Base-by-base conservation (phyloP, 2,113 vertebrate species). In the Misgurnus anguillicaudatus region DNA sequence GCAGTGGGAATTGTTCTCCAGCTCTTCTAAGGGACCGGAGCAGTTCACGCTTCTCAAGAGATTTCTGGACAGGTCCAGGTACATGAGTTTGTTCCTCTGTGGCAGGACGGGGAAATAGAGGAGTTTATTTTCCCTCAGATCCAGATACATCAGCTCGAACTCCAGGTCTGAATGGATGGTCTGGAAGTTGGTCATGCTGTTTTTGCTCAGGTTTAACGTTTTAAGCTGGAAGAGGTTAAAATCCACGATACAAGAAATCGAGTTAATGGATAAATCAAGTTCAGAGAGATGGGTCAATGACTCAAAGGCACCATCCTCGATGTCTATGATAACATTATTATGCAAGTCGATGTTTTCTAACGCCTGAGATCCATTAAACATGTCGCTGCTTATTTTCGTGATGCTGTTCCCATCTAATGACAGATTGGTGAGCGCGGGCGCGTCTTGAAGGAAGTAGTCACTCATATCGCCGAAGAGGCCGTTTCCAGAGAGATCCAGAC, bases 291-390 rank as follows among this genome's bases (percentile, higher is more conserved):
- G 80, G 21, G 66, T 36, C 48, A 98, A 83, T 0, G 87, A 83
- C 53, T 97, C 95, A 31, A 99, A 98, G 17, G 96, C 92, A 0
- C 97, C 97, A 1, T 94, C 94, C 84, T 98, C 94, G 4, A 99
- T 98, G 85, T 98, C 96, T 90, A 98, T 87, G 62, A 99, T 95
- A 82, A 98, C 94, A 0, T 99, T 99, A 42, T 95, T 96, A 70
- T 96, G 96, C 3, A 99, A 93, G 85, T 94, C 93, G 67, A 99
- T 85, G 63, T 84, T 93, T 62, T 84, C 90, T 8, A 99, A 78
- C 0, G 1, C 85, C 0, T 85, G 89, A 11, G 90, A 86, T 5
- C 94, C 92, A 13, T 72, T 80, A 84, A 99, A 98, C 47, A 92
- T 95, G 4, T 84, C 82, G 0, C 89, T 89, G 1, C 89, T 85